Evolutionary conservation across 2,888 invertebrate species (phyloP).

Genomic region (Mayetiola destructor): DNA sequence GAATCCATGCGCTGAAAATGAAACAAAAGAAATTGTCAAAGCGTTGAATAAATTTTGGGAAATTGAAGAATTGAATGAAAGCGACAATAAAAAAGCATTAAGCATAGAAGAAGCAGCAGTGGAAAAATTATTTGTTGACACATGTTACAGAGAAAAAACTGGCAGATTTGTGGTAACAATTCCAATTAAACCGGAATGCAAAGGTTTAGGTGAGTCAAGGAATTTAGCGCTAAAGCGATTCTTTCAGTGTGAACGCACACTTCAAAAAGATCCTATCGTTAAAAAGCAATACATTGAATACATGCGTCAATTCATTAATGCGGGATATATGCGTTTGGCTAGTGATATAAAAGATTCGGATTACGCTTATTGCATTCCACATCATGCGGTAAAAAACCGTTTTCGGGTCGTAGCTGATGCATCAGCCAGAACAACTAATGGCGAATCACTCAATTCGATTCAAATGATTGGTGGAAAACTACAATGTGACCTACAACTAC

Average conservation of each 20-base stretch:
- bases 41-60: not conserved
- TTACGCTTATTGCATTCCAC: not conserved
- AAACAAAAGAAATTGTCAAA: not conserved
- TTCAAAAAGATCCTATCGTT: not conserved
- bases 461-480: not conserved
- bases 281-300: not conserved
- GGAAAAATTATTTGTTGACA: not conserved
- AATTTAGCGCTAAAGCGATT: not conserved
- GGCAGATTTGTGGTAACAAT: not conserved
- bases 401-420: not conserved
- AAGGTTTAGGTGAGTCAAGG: not conserved
- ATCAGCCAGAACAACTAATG: not conserved
- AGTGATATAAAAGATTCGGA: not conserved
- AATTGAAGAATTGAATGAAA: not conserved
- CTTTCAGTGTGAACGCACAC: not conserved
- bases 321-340: not conserved
- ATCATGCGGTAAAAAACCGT: not conserved
- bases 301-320: not conserved
- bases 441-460: slow-evolving; percentile 4
- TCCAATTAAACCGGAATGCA: not conserved
- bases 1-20: not conserved
- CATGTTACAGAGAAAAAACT: not conserved
- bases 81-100: not conserved
- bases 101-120: not conserved
- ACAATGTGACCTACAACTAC: not conserved